These are phyloP conservation scores for Grantiella picta DNA, from an alignment of 2,113 vertebrate species.

Conservation along the genomic window DNA sequence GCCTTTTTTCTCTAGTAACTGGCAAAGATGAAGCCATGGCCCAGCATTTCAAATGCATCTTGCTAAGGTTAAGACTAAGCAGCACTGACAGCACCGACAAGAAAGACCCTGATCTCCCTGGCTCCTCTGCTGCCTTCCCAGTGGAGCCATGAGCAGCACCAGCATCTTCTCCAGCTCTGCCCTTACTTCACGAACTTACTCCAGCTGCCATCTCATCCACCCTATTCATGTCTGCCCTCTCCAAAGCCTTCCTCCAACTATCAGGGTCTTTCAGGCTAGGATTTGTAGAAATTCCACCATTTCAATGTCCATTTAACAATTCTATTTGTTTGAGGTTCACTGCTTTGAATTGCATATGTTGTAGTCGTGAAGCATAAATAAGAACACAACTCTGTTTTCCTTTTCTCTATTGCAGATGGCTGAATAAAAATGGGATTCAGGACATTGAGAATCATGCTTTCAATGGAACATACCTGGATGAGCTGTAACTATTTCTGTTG, in stretches of 20 bases:
- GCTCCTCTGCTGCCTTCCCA: background rate
- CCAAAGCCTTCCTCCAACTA: background rate
- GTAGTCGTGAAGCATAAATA: background rate
- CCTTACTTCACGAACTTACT: background rate
- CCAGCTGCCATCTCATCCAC: background rate
- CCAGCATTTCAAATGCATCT: background rate
- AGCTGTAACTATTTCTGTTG: slow-evolving; percentile 79
- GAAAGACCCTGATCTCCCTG: background rate
- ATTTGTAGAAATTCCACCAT: background rate
- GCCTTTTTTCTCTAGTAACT: background rate
- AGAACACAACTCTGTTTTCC: background rate
- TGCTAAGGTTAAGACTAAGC: background rate
- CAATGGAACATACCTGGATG: slow-evolving; percentile 88
- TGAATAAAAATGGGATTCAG: slow-evolving; percentile 90
- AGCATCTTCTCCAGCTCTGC: background rate
- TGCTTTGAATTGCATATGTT: background rate
- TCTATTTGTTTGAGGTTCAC: background rate
- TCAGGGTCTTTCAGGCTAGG: background rate
- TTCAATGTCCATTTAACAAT: background rate
- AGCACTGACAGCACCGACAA: background rate
- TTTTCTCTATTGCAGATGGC: slow-evolving; percentile 77
- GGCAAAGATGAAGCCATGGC: background rate
- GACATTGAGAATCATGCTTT: slow-evolving; percentile 90
- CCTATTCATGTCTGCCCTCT: background rate
- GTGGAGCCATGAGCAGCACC: background rate